Conservation (phyloP, 2,797 vertebrate genomes). For the Acanthiza pusilla region DNA sequence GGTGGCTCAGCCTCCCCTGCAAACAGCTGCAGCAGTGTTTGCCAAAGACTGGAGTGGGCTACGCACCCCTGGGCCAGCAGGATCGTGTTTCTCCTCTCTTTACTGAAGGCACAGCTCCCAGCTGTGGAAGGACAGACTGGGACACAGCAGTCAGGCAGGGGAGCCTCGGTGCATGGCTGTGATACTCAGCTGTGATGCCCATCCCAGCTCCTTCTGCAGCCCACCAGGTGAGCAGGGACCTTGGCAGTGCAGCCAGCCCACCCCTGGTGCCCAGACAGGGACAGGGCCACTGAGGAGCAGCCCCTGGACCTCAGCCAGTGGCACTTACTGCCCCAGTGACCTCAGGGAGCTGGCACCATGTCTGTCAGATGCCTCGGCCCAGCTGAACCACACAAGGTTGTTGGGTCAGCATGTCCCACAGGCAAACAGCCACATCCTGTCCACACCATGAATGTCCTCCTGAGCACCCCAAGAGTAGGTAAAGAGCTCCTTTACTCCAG, state of each 20-base stretch:
- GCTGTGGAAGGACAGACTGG: neutral
- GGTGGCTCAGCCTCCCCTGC: neutral
- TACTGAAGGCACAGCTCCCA: neutral
- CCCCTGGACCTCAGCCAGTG: neutral
- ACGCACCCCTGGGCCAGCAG: fast-evolving
- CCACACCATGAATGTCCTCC: too few species aligned
- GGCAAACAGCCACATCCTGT: neutral
- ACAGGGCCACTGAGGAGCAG: neutral
- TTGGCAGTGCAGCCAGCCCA: neutral
- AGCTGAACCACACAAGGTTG: neutral
- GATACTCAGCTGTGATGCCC: neutral
- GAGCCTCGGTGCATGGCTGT: neutral
- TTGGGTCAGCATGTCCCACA: fast-evolving
- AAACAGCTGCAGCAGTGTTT: neutral
- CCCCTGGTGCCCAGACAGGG: neutral
- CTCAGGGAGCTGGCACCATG: neutral
- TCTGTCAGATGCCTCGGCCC: neutral
- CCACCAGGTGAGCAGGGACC: fast-evolving
- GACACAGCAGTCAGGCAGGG: neutral
- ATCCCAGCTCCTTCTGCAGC: neutral
- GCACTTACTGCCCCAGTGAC: neutral
- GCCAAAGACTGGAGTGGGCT: neutral
- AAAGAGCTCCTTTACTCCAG: neutral
- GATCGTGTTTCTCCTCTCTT: fast-evolving
- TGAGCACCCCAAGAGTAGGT: neutral